Conservation (phyloP, 2,797 vertebrate genomes). For the Trichosurus vulpecula region DNA sequence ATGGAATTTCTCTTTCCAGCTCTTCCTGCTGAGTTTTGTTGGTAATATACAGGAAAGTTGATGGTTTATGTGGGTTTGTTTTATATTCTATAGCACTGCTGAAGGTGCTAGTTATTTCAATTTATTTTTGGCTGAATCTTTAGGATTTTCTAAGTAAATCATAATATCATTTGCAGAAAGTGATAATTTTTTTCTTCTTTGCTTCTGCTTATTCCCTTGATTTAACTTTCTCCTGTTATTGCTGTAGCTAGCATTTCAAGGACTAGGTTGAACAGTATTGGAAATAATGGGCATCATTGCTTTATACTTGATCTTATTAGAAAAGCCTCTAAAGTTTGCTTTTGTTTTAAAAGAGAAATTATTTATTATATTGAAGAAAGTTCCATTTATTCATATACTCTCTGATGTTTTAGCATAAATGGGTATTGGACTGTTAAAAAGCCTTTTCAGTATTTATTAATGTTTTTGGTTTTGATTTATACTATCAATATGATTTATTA, state of each 20-base stretch:
- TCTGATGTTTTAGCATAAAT: not conserved
- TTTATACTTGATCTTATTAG: not conserved
- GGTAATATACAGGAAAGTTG: not conserved
- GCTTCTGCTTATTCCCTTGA: not conserved
- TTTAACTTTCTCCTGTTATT: not conserved
- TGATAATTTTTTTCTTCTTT: not conserved
- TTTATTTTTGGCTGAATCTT: not conserved
- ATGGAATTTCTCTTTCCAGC: not conserved
- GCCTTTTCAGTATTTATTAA: not conserved
- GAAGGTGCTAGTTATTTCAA: not conserved
- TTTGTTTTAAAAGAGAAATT: not conserved
- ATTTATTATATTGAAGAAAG: not conserved
- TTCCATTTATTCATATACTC: not conserved
- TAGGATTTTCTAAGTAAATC: not conserved
- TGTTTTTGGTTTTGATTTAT: not conserved
- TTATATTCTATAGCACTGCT: not conserved
- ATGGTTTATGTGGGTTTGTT: not conserved
- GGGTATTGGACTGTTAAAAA: not conserved
- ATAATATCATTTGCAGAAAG: not conserved
- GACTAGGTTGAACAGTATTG: not conserved
- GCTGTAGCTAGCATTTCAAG: not conserved
- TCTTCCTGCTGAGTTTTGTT: not conserved
- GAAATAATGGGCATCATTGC: not conserved
- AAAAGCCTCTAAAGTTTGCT: not conserved
- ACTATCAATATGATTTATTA: not conserved